Conservation (phyloP, 2,888 invertebrate genomes). For the Meandrusa payeni region DNA sequence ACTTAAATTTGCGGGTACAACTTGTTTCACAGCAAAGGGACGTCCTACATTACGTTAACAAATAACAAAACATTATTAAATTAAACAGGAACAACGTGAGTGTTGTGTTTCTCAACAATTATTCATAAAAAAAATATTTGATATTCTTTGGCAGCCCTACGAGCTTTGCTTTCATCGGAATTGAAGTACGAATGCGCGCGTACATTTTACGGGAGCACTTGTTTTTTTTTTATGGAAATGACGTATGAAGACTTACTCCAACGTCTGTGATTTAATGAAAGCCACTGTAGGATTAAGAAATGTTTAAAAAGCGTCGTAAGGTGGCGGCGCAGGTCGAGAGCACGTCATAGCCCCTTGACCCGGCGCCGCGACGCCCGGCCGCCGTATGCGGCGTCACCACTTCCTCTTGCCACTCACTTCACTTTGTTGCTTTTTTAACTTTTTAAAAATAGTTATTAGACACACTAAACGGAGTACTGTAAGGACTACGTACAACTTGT, state of each 20-base stretch:
- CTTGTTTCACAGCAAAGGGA: too few relatives aligned
- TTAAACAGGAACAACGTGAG: too few relatives aligned
- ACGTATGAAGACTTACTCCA: conserved; percentile 38
- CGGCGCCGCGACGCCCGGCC: conserved; percentile 33
- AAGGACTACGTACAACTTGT: not conserved
- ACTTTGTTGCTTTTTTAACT: conserved; percentile 21
- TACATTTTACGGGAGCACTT: conserved; percentile 27
- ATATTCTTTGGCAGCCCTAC: not conserved
- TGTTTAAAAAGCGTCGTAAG: conserved; percentile 63
- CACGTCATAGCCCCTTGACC: conserved; percentile 70
- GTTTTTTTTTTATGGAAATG: conserved; percentile 38
- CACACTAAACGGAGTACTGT: conserved; percentile 9
- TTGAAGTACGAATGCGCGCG: not conserved
- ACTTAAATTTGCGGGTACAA: too few relatives aligned
- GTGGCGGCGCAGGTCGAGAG: conserved; percentile 61
- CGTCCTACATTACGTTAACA: too few relatives aligned
- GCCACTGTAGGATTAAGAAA: conserved; percentile 61
- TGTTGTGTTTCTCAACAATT: too few relatives aligned
- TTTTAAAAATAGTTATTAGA: conserved; percentile 21
- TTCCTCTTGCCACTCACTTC: conserved; percentile 25
- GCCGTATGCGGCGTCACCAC: conserved; percentile 22
- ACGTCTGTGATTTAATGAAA: conserved; percentile 63
- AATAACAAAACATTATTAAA: too few relatives aligned
- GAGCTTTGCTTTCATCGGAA: not conserved
- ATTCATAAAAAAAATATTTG: too few relatives aligned